Conservation (phyloP, 64 coral and sea anemone species). For the Pocillopora damicornis region DNA sequence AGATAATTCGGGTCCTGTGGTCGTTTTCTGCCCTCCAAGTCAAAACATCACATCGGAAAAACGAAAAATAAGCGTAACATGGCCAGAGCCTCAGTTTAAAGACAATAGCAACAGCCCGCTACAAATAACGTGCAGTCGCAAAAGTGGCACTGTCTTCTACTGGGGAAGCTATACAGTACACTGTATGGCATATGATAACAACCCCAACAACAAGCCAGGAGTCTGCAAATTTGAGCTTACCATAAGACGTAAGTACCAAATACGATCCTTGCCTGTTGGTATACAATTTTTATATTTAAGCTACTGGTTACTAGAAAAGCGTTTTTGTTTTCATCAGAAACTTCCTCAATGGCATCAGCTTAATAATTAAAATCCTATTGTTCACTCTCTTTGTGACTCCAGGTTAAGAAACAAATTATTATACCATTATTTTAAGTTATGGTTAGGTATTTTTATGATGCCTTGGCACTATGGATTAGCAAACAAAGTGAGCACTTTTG, state of each 20-base stretch:
- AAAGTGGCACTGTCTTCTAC: constrained; percentile 50
- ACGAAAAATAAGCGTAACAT: constrained; percentile 33
- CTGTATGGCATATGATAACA: constrained; percentile 71
- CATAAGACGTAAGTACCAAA: constrained; percentile 50
- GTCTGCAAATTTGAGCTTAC: constrained; percentile 48
- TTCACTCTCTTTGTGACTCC: too few relatives aligned
- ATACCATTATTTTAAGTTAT: too few relatives aligned
- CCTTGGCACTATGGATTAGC: too few relatives aligned
- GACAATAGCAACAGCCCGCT: constrained; percentile 53
- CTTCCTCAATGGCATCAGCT: too few relatives aligned
- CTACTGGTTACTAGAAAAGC: too few relatives aligned
- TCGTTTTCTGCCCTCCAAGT: constrained; percentile 57
- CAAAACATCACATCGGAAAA: constrained; percentile 7
- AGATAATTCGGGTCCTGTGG: constrained; percentile 58
- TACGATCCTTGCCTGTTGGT: too few relatives aligned
- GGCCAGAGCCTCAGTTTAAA: constrained; percentile 51
- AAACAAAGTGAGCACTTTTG: too few relatives aligned
- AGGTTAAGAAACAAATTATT: too few relatives aligned
- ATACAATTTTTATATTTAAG: too few relatives aligned
- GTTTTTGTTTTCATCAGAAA: too few relatives aligned
- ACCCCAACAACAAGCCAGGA: constrained; percentile 57
- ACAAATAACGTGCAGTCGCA: constrained; percentile 34
- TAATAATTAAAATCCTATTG: too few relatives aligned
- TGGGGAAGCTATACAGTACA: constrained; percentile 67
- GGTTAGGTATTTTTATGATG: too few relatives aligned